Percentiles rank a stretch among this genome's conserved stretches.
Conservation (phyloP, 1,140 invertebrate species). For the Hycleus cichorii region DNA sequence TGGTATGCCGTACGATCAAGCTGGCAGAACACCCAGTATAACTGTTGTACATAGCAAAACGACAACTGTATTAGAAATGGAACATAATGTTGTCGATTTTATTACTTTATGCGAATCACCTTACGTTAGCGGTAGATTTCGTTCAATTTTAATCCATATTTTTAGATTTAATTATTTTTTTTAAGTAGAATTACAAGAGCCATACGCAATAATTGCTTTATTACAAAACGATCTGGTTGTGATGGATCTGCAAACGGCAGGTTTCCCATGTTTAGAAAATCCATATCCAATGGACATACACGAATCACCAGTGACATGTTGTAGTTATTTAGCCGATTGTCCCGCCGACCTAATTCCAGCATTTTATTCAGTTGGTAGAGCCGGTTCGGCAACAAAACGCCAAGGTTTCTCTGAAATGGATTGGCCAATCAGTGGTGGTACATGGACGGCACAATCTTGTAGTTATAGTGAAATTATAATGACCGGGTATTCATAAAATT, state of each 20-base stretch:
- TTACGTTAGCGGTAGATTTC: conserved; percentile 70
- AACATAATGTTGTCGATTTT: conserved; percentile 96
- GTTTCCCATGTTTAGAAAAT: conserved; percentile 98
- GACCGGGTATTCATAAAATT: conserved; percentile 61
- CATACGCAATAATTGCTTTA: conserved; percentile 94
- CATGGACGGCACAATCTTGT: conserved; percentile 86
- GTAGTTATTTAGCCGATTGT: conserved; percentile 94
- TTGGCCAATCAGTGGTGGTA: conserved; percentile 93
- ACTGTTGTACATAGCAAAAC: conserved; percentile 92
- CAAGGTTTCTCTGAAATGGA: conserved; percentile 89
- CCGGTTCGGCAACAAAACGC: conserved; percentile 41
- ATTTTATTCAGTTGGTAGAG: conserved; percentile 60
- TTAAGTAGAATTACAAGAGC: conserved; percentile 85
- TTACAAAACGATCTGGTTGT: conserved; percentile 97
- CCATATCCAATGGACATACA: conserved; percentile 99
- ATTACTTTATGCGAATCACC: conserved; percentile 90
- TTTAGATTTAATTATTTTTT: neutral
- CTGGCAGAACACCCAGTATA: conserved; percentile 85
- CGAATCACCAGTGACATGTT: conserved; percentile 93
- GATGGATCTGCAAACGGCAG: conserved; percentile 88
- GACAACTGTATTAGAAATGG: conserved; percentile 98
- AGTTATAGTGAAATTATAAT: conserved; percentile 96
- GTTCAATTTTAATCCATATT: neutral
- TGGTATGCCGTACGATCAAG: conserved; percentile 83
- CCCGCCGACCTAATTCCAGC: conserved; percentile 92